phyloP scores from a whole-genome alignment of 2,888 invertebrate genomes.

The Luperina testacea region DNA sequence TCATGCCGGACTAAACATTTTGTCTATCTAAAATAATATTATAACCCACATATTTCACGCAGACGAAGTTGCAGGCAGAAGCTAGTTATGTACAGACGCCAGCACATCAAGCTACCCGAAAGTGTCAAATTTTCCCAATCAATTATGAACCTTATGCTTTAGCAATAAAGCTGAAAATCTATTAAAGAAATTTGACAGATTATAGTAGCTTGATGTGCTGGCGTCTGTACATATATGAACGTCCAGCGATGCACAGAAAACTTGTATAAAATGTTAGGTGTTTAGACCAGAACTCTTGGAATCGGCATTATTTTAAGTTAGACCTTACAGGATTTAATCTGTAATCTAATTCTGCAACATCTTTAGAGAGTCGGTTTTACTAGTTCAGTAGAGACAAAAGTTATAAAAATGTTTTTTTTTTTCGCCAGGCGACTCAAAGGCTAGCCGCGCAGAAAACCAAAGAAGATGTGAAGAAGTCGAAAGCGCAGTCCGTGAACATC shows the following conservation, averaged over 20 bases:
- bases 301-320: background rate
- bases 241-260: background rate
- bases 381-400: background rate
- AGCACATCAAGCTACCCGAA: no score
- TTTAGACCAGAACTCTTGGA: background rate
- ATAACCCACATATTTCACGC: no score
- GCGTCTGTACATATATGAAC: background rate
- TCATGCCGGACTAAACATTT: background rate
- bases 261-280: background rate
- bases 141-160: no score
- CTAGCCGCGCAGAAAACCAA: conserved; percentile 97
- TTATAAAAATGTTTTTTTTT: background rate
- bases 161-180: no score
- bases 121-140: no score
- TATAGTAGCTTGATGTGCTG: no score
- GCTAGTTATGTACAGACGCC: no score
- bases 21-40: no score
- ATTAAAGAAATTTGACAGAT: no score
- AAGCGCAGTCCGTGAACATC: conserved; percentile 89
- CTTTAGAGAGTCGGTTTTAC: background rate
- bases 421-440: conserved; percentile 93
- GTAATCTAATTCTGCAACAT: background rate
- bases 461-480: conserved; percentile 95
- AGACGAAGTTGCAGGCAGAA: no score
- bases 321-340: no score